phyloP scores from a whole-genome alignment of 2,888 invertebrate species.

The Macaria notata region DNA sequence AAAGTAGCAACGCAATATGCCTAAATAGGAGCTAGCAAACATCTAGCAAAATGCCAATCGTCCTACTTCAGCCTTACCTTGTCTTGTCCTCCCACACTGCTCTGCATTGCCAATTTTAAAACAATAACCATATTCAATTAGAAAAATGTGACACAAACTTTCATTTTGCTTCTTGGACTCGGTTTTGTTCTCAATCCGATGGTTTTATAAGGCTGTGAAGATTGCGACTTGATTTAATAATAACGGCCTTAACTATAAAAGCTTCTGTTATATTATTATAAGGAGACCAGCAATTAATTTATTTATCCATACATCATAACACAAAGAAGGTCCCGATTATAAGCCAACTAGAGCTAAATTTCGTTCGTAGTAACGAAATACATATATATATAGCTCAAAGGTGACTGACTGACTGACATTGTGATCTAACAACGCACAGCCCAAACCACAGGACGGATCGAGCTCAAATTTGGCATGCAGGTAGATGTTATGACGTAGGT shows the following conservation, averaged over 20 bases:
- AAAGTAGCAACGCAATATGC: constrained; percentile 23
- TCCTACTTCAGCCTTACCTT: constrained; percentile 27
- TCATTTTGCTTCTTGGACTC: constrained; percentile 16
- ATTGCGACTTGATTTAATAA: constrained; percentile 5
- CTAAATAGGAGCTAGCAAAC: constrained; percentile 27
- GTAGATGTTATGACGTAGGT: no score
- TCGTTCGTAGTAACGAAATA: no score
- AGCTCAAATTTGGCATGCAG: no score
- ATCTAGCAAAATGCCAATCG: constrained; percentile 29
- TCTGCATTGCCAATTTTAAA: constrained; percentile 23
- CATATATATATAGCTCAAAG: no score
- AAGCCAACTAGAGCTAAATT: no score
- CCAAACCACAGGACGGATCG: no score
- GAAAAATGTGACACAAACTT: constrained; percentile 24
- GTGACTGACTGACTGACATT: no score
- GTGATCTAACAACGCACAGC: no score
- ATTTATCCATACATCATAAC: no score
- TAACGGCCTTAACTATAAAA: not conserved
- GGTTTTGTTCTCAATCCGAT: constrained; percentile 6
- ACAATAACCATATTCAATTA: constrained; percentile 26
- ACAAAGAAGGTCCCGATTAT: no score
- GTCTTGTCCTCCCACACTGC: constrained; percentile 32
- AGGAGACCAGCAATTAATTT: no score
- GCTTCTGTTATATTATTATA: no score
- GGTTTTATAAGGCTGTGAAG: constrained; percentile 4